phyloP scores from a whole-genome alignment of 2,113 vertebrate genomes.

The Osmerus eperlanus region DNA sequence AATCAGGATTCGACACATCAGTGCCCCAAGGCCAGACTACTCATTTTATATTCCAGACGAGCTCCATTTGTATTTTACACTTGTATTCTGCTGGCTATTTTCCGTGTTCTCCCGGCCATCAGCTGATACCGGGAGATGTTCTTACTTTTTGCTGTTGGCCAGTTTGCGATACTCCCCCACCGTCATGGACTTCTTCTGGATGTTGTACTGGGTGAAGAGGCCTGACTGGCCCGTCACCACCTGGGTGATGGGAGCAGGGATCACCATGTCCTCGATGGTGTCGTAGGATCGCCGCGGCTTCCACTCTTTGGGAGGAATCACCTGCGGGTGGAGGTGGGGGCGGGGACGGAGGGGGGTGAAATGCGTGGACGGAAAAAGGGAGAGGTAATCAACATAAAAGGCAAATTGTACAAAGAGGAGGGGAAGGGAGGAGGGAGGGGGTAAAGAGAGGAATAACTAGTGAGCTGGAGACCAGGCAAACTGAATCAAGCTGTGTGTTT shows the following conservation, averaged over 20 bases:
- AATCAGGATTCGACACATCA: no score
- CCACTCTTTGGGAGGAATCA: slow-evolving; percentile 85
- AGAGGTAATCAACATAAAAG: no score
- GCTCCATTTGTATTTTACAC: background rate
- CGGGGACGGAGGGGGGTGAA: no score
- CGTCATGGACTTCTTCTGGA: slow-evolving; percentile 97
- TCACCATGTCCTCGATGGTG: slow-evolving; percentile 91
- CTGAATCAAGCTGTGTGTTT: no score
- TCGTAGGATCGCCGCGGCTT: slow-evolving; percentile 89
- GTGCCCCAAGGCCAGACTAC: no score
- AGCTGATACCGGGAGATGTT: no score
- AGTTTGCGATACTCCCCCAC: slow-evolving; percentile 90
- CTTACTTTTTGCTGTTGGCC: slow-evolving; percentile 95
- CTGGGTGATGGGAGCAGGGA: slow-evolving; percentile 95
- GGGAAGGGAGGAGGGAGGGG: background rate
- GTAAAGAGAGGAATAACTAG: background rate
- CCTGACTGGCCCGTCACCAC: slow-evolving; percentile 96
- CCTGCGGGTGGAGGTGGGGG: slow-evolving; percentile 40
- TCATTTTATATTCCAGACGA: no score
- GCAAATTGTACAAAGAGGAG: background rate
- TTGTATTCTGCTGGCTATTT: no score
- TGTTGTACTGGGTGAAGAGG: slow-evolving; percentile 97
- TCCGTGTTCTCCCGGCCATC: background rate
- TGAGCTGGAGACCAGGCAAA: background rate
- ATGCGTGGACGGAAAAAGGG: background rate